Evolutionary conservation across 2,888 invertebrate species (phyloP).

Genomic region (Spodoptera littoralis): DNA sequence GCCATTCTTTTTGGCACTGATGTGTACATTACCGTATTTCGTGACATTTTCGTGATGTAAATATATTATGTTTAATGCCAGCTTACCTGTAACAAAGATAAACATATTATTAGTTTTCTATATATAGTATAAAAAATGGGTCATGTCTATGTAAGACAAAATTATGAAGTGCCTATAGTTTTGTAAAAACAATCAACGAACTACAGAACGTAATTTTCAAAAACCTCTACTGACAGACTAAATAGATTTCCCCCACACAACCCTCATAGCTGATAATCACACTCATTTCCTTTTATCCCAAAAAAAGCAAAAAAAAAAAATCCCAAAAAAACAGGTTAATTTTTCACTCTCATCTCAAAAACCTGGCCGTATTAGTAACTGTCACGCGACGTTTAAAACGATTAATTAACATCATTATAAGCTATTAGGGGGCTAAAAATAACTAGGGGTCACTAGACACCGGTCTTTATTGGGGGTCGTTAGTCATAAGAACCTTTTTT

Average conservation of each 20-base stretch:
- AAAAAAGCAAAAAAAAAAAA: constrained; percentile 33
- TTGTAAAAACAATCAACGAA: no score
- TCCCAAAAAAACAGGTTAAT: constrained; percentile 42
- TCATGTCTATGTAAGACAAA: no score
- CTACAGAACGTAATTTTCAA: no score
- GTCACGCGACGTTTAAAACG: constrained; percentile 51
- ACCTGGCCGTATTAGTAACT: constrained; percentile 41
- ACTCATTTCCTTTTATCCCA: constrained; percentile 12
- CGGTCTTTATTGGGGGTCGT: constrained; percentile 58
- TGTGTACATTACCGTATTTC: constrained; percentile 8
- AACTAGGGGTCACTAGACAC: constrained; percentile 51
- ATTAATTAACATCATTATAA: constrained; percentile 65
- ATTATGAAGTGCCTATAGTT: no score
- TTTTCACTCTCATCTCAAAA: constrained; percentile 48
- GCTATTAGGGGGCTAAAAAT: constrained; percentile 68
- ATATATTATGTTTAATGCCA: no score
- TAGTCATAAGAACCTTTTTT: constrained; percentile 42
- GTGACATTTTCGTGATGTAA: neutral
- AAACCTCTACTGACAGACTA: neutral
- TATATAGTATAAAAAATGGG: no score
- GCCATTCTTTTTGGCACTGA: neutral
- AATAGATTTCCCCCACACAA: constrained; percentile 6
- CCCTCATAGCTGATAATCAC: constrained; percentile 27
- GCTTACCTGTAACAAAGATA: constrained; percentile 44
- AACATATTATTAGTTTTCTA: constrained; percentile 5